Percentiles rank a stretch among this genome's conserved stretches.
These are phyloP conservation scores for Hoplodrina ambigua DNA, from an alignment of 2,888 invertebrate species.

Conservation along the genomic window DNA sequence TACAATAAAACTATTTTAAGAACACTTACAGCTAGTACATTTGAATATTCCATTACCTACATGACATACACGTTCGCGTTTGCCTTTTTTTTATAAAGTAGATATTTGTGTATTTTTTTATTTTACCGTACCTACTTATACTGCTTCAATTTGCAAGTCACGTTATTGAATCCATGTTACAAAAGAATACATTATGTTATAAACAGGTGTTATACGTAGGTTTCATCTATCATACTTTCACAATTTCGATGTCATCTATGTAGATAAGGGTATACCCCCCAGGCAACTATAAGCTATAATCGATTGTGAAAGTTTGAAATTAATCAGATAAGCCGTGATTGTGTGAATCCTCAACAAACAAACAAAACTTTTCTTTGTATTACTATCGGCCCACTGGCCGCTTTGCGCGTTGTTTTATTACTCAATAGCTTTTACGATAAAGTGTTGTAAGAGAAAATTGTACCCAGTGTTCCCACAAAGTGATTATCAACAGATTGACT, in stretches of 20 bases:
- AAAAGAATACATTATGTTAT: not conserved
- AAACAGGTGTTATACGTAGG: not conserved
- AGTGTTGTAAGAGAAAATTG: not conserved
- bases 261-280: constrained; percentile 12
- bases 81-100: too few species aligned
- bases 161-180: constrained; percentile 8
- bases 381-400: constrained; percentile 1
- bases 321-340: constrained; percentile 42
- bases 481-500: constrained; percentile 10
- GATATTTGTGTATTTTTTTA: not conserved
- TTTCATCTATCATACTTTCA: constrained; percentile 17
- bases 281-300: constrained; percentile 15
- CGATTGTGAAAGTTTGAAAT: constrained; percentile 46
- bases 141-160: not conserved
- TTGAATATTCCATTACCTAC: too few species aligned
- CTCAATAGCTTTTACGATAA: constrained; percentile 19
- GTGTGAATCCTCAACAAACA: constrained; percentile 38
- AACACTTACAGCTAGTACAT: too few species aligned
- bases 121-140: not conserved
- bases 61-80: too few species aligned
- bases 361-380: constrained; percentile 44
- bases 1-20: too few species aligned
- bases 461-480: not conserved
- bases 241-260: constrained; percentile 2
- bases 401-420: constrained; percentile 19